A percentile compares a stretch with the other conserved stretches of the same genome.
These are phyloP conservation scores for Erebia ligea DNA, from an alignment of 2,888 invertebrate genomes.

Conservation along the genomic window DNA sequence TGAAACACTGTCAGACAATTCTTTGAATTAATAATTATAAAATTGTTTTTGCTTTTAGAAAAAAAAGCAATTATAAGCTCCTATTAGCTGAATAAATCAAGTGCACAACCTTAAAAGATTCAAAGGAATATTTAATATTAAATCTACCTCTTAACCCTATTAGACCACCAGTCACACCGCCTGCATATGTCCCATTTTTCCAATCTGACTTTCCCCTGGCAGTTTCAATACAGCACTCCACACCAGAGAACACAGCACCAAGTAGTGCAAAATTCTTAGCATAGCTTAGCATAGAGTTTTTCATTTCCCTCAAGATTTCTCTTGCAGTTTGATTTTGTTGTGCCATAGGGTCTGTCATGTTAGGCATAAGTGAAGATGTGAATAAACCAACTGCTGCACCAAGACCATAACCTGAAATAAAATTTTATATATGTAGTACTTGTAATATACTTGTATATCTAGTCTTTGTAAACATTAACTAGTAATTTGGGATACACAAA, in stretches of 20 bases:
- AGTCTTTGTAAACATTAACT: no score
- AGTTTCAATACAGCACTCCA: conserved; percentile 97
- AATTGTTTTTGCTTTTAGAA: no score
- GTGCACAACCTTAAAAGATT: neutral
- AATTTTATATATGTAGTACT: neutral
- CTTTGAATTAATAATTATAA: no score
- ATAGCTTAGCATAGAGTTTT: conserved; percentile 93
- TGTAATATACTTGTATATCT: no score
- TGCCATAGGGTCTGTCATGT: conserved; percentile 86
- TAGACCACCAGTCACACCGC: conserved; percentile 96
- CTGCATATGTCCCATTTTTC: conserved; percentile 98
- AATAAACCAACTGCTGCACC: conserved; percentile 98
- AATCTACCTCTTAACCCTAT: conserved; percentile 90
- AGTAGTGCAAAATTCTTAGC: conserved; percentile 99
- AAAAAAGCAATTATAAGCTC: neutral
- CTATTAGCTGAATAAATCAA: neutral
- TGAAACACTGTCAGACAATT: no score
- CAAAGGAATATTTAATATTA: neutral
- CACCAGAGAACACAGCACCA: conserved; percentile 96
- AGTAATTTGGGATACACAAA: no score
- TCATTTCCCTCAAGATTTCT: conserved; percentile 96
- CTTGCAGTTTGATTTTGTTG: conserved; percentile 91
- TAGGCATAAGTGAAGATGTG: conserved; percentile 97
- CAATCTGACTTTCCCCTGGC: conserved; percentile 98
- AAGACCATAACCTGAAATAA: conserved; percentile 91